These are phyloP conservation scores for Tholera decimalis DNA, from an alignment of 2,888 invertebrate species.

Conservation along the genomic window DNA sequence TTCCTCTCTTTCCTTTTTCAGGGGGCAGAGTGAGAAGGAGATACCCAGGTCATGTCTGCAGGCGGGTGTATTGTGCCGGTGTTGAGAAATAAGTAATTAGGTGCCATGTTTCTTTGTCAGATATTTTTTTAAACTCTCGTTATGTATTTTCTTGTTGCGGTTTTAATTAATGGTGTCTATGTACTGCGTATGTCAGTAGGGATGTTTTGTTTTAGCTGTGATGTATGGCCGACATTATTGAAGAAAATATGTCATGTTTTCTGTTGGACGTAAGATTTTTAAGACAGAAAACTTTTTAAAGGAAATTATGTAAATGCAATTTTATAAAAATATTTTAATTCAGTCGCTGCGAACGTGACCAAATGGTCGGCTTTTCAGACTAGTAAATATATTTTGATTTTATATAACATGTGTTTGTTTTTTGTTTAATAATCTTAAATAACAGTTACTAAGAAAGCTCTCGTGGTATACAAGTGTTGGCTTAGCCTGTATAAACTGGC, in stretches of 20 bases:
- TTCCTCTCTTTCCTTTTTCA: slow-evolving; percentile 53
- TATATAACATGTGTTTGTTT: not conserved
- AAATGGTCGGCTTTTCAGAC: not conserved
- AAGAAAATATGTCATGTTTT: slow-evolving; percentile 19
- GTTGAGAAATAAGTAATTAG: slow-evolving; percentile 88
- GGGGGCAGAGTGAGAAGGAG: slow-evolving; percentile 54
- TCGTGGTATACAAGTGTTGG: too few relatives aligned
- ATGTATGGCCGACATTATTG: not conserved
- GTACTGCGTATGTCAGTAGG: slow-evolving; percentile 25
- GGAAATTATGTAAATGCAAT: not conserved
- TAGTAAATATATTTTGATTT: not conserved
- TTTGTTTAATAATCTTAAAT: not conserved
- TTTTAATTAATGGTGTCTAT: slow-evolving; percentile 67
- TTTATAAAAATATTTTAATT: not conserved
- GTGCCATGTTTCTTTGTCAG: slow-evolving; percentile 77
- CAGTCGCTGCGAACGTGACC: not conserved
- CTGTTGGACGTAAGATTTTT: slow-evolving; percentile 1
- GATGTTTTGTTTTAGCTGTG: slow-evolving; percentile 34
- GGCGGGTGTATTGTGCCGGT: slow-evolving; percentile 81
- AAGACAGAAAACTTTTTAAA: not conserved
- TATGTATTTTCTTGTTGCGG: slow-evolving; percentile 64
- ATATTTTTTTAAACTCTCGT: slow-evolving; percentile 68
- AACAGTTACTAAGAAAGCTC: not conserved
- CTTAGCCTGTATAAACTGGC: not conserved
- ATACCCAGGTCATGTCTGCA: slow-evolving; percentile 77